Evolutionary conservation across 2,797 vertebrate genomes (phyloP), one percentile per base, ranked within the genome.

Genomic region (Lophotriccus pileatus): DNA sequence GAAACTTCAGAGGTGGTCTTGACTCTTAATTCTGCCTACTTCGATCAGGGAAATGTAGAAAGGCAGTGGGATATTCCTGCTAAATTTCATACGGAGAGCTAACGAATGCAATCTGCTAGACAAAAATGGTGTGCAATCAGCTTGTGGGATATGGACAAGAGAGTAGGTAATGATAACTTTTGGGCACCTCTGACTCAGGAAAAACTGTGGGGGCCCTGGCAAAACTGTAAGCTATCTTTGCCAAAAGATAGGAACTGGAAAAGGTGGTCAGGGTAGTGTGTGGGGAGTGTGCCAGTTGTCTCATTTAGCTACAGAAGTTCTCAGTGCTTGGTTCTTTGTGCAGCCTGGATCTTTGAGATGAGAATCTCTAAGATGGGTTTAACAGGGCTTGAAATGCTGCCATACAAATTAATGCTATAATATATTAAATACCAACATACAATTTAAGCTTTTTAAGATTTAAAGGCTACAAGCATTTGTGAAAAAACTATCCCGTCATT

Each of bases 401-500:
- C 39, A n/a, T 52, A 30, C 39, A 41, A 50, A 76, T 87, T 81
- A 80, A 89, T 46, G 10, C 13, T 75, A 59, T 25, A 43, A 21
- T 52, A 32, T 36, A 7, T 30, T 67, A 84, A 73, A 79, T 30
- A 13, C 36, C 36, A 67, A 28, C 53, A 52, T n/a, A 24, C 44
- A 72, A 37, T 84, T 86, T 84, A 78, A 94, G 55, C 58, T 84
- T 92, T 94, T 89, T 44, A 85, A 87, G 27, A 69, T 69, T 76
- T 91, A 66, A 66, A 85, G 53, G 12, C 30, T 91, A 89, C 64
- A 91, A 87, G n/a, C 1, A 25, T 89, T 87, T 89, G 12, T 84
- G 66, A 68, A 96, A 90, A 96, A 82, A 68, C 55, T 89, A 83
- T 80, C 25, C 53, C 62, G 62, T 69, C 90, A 84, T 88, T 91